Conservation (phyloP, 2,888 invertebrate genomes). For the Lottia scabra region DNA sequence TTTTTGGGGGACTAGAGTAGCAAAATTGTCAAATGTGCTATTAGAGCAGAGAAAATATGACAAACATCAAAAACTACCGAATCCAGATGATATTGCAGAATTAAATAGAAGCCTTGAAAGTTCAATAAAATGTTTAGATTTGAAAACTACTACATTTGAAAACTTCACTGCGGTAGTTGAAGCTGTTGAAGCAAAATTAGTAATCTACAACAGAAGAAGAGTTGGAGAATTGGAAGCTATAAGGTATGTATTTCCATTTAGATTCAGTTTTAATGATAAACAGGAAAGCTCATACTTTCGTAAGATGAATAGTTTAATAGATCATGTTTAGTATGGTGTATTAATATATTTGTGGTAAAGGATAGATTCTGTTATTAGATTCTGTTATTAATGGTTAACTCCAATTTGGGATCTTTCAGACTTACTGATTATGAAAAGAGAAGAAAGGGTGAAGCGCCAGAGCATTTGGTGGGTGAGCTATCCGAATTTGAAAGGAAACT, state of each 20-base stretch:
- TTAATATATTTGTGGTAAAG: too few relatives aligned
- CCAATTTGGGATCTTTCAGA: background rate
- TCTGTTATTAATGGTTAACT: background rate
- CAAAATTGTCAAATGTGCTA: background rate
- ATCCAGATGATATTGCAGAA: background rate
- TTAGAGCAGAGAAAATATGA: background rate
- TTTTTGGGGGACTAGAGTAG: too few relatives aligned
- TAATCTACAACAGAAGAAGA: conserved; percentile 2
- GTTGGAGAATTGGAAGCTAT: background rate
- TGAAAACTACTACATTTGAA: background rate
- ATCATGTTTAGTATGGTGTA: too few relatives aligned
- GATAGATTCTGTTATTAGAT: too few relatives aligned
- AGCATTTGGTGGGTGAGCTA: too few relatives aligned
- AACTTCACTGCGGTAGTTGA: background rate
- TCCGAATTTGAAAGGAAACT: too few relatives aligned
- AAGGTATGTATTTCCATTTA: background rate
- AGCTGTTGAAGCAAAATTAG: background rate
- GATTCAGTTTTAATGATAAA: background rate
- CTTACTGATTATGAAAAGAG: background rate
- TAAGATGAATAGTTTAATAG: too few relatives aligned
- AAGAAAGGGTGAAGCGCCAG: too few relatives aligned
- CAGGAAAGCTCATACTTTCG: too few relatives aligned
- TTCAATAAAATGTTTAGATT: background rate
- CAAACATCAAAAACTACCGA: background rate
- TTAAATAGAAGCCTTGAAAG: background rate